phyloP scores from a whole-genome alignment of 2,888 invertebrate species.

The Drosophila trichaetosa region DNA sequence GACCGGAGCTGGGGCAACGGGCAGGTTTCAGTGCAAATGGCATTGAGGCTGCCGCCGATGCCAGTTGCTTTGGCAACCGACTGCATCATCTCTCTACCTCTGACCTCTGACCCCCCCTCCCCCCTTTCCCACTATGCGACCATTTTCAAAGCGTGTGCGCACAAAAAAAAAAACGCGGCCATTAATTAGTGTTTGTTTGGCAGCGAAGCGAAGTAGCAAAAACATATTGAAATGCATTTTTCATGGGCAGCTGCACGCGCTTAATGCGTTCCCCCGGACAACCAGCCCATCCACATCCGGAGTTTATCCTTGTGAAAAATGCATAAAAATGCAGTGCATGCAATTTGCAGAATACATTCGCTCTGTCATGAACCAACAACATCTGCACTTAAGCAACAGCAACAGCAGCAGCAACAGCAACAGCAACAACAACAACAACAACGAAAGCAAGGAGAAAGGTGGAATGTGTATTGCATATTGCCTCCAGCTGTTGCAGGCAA shows the following conservation, averaged over 20 bases:
- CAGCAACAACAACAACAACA: conserved; percentile 9
- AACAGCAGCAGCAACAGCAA: conserved; percentile 12
- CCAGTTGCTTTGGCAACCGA: conserved; percentile 38
- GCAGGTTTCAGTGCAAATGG: background rate
- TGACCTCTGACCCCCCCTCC: background rate
- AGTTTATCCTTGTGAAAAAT: conserved; percentile 59
- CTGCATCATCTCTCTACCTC: conserved; percentile 10
- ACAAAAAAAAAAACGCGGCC: conserved; percentile 26
- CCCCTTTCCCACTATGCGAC: background rate
- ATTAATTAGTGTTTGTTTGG: conserved; percentile 69
- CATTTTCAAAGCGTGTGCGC: conserved; percentile 18
- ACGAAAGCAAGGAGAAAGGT: conserved; percentile 19
- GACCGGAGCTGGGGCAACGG: background rate
- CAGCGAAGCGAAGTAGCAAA: conserved; percentile 37
- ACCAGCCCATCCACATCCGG: background rate
- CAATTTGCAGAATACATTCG: conserved; percentile 52
- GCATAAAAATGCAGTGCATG: conserved; percentile 66
- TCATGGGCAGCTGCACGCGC: conserved; percentile 47
- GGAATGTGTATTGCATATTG: conserved; percentile 64
- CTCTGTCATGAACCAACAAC: conserved; percentile 16
- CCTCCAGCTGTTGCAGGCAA: conserved; percentile 26
- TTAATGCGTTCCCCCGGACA: conserved; percentile 23
- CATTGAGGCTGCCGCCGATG: conserved; percentile 10
- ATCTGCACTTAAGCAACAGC: conserved; percentile 55
- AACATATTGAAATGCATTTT: conserved; percentile 74